Conservation (phyloP, 2,888 invertebrate genomes). For the Bombylius discolor region DNA sequence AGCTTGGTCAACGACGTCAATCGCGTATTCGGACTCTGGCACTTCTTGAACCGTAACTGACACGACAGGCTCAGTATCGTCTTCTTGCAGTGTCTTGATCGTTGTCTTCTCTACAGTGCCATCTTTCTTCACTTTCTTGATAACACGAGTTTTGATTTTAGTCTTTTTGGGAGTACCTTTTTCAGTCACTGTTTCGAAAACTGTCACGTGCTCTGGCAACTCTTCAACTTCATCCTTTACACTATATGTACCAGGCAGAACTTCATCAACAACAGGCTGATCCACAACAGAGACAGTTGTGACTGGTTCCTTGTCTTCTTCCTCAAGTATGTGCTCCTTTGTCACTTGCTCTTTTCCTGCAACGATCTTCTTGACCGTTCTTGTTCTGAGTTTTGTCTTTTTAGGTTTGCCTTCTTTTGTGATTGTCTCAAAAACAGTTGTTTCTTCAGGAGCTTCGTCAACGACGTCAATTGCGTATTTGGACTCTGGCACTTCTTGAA, state of each 20-base stretch:
- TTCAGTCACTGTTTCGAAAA: conserved; percentile 6
- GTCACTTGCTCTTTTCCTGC: conserved; percentile 32
- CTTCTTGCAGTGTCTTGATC: conserved; percentile 30
- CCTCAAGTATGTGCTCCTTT: conserved; percentile 30
- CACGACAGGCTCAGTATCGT: conserved; percentile 24
- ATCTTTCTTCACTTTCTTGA: conserved; percentile 18
- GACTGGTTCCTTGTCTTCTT: conserved; percentile 32
- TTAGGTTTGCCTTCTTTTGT: conserved; percentile 18
- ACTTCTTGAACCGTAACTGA: conserved; percentile 20
- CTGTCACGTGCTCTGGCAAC: conserved; percentile 26
- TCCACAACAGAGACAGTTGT: conserved; percentile 14
- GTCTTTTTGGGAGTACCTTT: conserved; percentile 19
- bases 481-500: conserved; percentile 21
- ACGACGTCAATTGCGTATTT: not conserved
- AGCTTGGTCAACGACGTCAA: conserved; percentile 20
- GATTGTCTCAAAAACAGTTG: conserved; percentile 24
- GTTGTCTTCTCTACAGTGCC: conserved; percentile 29
- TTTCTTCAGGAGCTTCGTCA: conserved; percentile 13
- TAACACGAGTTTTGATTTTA: conserved; percentile 16
- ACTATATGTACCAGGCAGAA: conserved; percentile 23
- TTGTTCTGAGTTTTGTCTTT: conserved; percentile 27
- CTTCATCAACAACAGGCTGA: conserved; percentile 15
- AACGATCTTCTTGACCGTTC: conserved; percentile 27
- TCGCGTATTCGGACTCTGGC: conserved; percentile 15
- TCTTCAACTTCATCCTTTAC: conserved; percentile 25